Evolutionary conservation across 1,140 invertebrate genomes (phyloP), one percentile per base, ranked within the genome.

Genomic region (Prorops nasuta): DNA sequence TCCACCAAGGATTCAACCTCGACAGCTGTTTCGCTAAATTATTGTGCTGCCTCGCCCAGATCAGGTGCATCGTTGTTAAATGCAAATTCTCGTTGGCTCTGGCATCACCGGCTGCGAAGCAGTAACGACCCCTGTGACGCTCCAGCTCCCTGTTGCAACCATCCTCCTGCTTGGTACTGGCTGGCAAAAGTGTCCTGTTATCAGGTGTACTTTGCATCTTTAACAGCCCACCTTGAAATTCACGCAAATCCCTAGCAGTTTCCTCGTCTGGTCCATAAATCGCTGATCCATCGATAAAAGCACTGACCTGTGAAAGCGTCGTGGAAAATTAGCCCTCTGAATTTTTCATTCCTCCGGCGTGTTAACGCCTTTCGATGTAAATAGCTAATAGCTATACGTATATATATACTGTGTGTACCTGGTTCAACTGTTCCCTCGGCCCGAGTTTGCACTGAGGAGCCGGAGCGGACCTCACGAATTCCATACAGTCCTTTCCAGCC

Each of bases 221-320:
- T 9, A 92, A 67, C 3, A 77, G 67, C 1, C 90, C 90, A 7
- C 78, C 77, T 0, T 62, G 44, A 18, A 80, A 81, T 8, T 72
- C 73, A 0, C 89, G 79, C 3, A 92, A 68, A 14, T 76, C 63
- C 0, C 67, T 54, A 4, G 81, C 69, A n/a, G 80, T 74, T 17
- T 79, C 59, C 19, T 79, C 64, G 14, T 82, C 79, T 24, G 82
- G 81, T 0, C 92, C 90, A 61, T 96, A 95, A 2, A 95, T 83
- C 15, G 86, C 84, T 0, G 94, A 98, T 1, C 83, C 95, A 73
- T 98, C 96, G 14, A 98, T 86, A 66, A 86, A 98, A 0, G 91
- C 83, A 0, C 92, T 93, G 0, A 69, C 72, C 76, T 77, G 41
- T n/a, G n/a, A n/a, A n/a, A n/a, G n/a, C n/a, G n/a, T n/a, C n/a